A percentile compares a stretch with the other conserved stretches of the same genome.
Conservation (phyloP, 2,113 vertebrate genomes). For the Cichladusa arquata region DNA sequence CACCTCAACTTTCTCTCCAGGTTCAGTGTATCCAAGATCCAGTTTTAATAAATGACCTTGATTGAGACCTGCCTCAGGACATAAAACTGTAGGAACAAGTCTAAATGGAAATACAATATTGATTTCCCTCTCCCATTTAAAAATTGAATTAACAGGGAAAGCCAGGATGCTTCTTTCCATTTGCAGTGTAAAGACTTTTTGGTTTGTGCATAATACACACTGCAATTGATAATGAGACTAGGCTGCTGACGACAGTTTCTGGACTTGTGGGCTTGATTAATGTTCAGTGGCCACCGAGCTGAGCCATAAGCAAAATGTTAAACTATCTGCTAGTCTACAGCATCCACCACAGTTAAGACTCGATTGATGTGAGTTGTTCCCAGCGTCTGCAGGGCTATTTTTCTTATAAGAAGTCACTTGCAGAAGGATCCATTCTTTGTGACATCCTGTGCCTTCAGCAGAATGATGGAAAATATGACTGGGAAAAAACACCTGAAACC, state of each 20-base stretch:
- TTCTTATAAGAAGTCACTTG: background rate
- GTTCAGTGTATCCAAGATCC: background rate
- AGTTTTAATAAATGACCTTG: constrained; percentile 5
- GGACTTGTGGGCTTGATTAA: background rate
- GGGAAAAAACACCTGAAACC: too few species aligned
- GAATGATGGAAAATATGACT: too few species aligned
- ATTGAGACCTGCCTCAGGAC: background rate
- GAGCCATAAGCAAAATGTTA: background rate
- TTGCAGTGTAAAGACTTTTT: background rate
- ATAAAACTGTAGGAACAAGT: constrained; percentile 21
- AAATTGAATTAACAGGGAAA: background rate
- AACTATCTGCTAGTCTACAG: background rate
- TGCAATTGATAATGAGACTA: background rate
- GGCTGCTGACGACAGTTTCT: background rate
- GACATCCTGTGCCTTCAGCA: too few species aligned
- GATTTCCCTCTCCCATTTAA: background rate
- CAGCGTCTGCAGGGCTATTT: background rate
- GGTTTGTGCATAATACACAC: background rate
- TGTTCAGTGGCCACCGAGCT: background rate
- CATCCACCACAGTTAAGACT: background rate
- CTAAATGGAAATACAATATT: constrained; percentile 1
- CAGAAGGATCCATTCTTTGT: too few species aligned
- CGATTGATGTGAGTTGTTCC: background rate
- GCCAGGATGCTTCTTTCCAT: background rate
- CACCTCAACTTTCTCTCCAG: background rate